Conservation (phyloP, 2,888 invertebrate genomes). For the Protophormia terraenovae region DNA sequence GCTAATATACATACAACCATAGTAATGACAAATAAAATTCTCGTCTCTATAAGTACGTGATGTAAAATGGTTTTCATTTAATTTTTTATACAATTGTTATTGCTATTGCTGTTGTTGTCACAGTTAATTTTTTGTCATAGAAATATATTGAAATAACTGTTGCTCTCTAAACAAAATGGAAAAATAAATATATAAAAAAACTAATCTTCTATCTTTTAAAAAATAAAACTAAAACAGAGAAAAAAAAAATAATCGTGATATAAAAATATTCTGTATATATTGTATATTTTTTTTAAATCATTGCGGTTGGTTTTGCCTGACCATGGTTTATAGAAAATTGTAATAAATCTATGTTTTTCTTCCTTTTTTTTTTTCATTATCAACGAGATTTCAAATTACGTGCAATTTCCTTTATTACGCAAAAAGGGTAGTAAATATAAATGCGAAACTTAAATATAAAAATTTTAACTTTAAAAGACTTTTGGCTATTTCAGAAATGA, state of each 20-base stretch:
- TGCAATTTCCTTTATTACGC: constrained; percentile 45
- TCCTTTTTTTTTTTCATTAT: constrained; percentile 58
- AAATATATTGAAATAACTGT: constrained; percentile 44
- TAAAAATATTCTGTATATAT: constrained; percentile 30
- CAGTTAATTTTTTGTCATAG: background rate
- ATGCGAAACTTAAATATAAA: constrained; percentile 36
- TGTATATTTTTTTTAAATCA: background rate
- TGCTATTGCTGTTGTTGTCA: background rate
- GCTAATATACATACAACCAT: constrained; percentile 28
- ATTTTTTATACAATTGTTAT: constrained; percentile 2
- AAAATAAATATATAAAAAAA: constrained; percentile 35
- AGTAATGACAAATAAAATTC: constrained; percentile 35
- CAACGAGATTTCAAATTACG: constrained; percentile 59
- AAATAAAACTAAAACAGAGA: background rate
- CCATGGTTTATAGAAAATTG: constrained; percentile 30
- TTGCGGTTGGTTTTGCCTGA: background rate
- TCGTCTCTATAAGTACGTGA: constrained; percentile 55
- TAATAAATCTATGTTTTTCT: constrained; percentile 63
- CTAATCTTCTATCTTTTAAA: constrained; percentile 15
- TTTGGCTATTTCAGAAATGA: constrained; percentile 1
- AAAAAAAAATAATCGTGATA: background rate
- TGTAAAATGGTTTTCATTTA: constrained; percentile 30
- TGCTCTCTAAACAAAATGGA: constrained; percentile 40
- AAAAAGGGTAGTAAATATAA: background rate
- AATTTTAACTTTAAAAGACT: constrained; percentile 43